Base-by-base conservation (phyloP, 2,888 invertebrate species). In the Lepidochrysops patricia region DNA sequence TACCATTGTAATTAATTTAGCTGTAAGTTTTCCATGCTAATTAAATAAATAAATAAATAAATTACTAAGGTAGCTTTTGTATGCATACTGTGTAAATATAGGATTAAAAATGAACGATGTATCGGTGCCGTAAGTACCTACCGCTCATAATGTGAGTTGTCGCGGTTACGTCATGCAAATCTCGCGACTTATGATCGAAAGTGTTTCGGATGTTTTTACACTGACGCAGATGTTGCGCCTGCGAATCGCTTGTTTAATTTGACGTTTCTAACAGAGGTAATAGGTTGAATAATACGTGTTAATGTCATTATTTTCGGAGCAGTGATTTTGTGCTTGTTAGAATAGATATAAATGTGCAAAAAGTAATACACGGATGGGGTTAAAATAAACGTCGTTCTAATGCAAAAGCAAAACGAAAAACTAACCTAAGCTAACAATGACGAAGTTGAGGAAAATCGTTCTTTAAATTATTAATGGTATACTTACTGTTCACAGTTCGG, bases 401-500 rank as follows among this genome's bases (percentile, higher is more conserved):
- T n/a, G n/a, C n/a, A n/a, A n/a, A n/a, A n/a, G n/a, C n/a, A n/a
- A n/a, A n/a, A n/a, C n/a, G n/a, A n/a, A n/a, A n/a, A n/a, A n/a
- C n/a, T n/a, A n/a, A n/a, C n/a, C n/a, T n/a, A n/a, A n/a, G n/a
- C n/a, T n/a, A n/a, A n/a, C n/a, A n/a, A n/a, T n/a, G n/a, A n/a
- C n/a, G n/a, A n/a, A n/a, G n/a, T n/a, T n/a, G n/a, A n/a, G n/a
- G n/a, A n/a, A n/a, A n/a, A n/a, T n/a, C n/a, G n/a, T n/a, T n/a
- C n/a, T n/a, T n/a, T n/a, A n/a, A n/a, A n/a, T n/a, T n/a, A n/a
- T n/a, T n/a, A n/a, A n/a, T n/a, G n/a, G n/a, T 27, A 6, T 27
- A 6, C 4, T n/a, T 34, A 2, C 3, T 57, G 61, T 70, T 80
- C 82, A 52, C 84, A 97, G 98, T 84, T 98, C 98, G 57, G 96